Evolutionary conservation across 2,888 invertebrate genomes (phyloP).

Genomic region (Heliconius ethilla): DNA sequence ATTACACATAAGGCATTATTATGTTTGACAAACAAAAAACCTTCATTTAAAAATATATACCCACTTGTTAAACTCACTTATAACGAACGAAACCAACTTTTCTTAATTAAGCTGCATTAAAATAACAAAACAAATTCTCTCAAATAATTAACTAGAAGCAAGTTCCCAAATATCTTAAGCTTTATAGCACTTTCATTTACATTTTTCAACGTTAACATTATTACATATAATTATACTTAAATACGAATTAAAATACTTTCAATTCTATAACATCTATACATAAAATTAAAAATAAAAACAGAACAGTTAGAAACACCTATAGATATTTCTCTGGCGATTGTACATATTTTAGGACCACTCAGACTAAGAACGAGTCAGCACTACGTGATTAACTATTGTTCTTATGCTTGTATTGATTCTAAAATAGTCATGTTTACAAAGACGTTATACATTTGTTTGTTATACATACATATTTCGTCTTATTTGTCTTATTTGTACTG

Average conservation of each 20-base stretch:
- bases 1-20: neutral
- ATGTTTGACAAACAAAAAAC: too few relatives aligned
- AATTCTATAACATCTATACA: neutral
- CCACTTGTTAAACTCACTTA: neutral
- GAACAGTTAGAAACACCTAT: slow-evolving; percentile 12
- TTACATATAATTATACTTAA: slow-evolving; percentile 7
- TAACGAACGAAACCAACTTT: slow-evolving; percentile 11
- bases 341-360: slow-evolving; percentile 22
- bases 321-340: slow-evolving; percentile 17
- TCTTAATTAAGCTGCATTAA: slow-evolving; percentile 1
- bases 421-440: slow-evolving; percentile 26
- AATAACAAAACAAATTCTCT: slow-evolving; percentile 4
- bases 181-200: slow-evolving; percentile 10
- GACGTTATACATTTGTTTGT: slow-evolving; percentile 14
- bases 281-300: slow-evolving; percentile 14
- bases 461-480: slow-evolving; percentile 12
- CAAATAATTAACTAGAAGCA: slow-evolving; percentile 8
- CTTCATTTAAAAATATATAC: too few relatives aligned
- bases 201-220: neutral
- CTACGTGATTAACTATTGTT: slow-evolving; percentile 38
- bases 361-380: slow-evolving; percentile 35
- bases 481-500: slow-evolving; percentile 9
- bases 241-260: neutral
- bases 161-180: slow-evolving; percentile 19
- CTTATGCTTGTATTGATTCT: slow-evolving; percentile 33